Evolutionary conservation across 2,888 invertebrate species (phyloP).

Genomic region (Chalcosyrphus nemorum): DNA sequence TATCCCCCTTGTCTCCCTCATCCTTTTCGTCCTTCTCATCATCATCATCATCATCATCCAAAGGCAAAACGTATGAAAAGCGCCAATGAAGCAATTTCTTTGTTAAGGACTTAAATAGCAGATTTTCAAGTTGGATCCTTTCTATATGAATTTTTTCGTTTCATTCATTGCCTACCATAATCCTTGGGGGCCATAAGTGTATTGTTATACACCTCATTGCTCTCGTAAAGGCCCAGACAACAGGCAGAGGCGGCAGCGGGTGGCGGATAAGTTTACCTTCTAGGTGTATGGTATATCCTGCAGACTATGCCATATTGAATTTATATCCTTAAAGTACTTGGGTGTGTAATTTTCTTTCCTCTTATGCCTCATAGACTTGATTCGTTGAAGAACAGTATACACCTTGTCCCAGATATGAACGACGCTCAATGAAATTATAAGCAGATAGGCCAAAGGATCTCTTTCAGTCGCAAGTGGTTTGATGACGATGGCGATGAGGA

Average conservation of each 20-base stretch:
- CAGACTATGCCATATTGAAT: conserved; percentile 72
- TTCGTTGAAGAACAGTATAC: conserved; percentile 46
- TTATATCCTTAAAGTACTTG: conserved; percentile 62
- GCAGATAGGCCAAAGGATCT: conserved; percentile 71
- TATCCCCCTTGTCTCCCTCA: conserved; percentile 50
- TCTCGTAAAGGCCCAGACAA: conserved; percentile 69
- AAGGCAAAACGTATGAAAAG: conserved; percentile 70
- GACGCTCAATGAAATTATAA: conserved; percentile 70
- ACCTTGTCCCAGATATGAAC: conserved; percentile 73
- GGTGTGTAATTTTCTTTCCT: conserved; percentile 43
- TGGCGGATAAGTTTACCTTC: conserved; percentile 69
- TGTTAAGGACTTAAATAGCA: conserved; percentile 72
- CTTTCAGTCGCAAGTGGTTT: conserved; percentile 66
- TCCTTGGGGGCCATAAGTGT: conserved; percentile 72
- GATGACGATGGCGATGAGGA: conserved; percentile 34
- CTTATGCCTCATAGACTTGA: conserved; percentile 42
- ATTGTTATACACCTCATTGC: conserved; percentile 73
- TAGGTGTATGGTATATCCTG: conserved; percentile 69
- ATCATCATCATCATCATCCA: conserved; percentile 22
- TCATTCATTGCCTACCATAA: conserved; percentile 73
- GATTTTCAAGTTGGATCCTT: conserved; percentile 73
- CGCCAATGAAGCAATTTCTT: conserved; percentile 74
- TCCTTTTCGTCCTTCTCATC: not conserved
- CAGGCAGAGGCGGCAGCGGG: conserved; percentile 20
- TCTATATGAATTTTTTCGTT: conserved; percentile 71